A percentile compares a stretch with the other conserved stretches of the same genome.
Evolutionary conservation across 1,140 invertebrate species (phyloP).

Genomic region (Telenomus remus): DNA sequence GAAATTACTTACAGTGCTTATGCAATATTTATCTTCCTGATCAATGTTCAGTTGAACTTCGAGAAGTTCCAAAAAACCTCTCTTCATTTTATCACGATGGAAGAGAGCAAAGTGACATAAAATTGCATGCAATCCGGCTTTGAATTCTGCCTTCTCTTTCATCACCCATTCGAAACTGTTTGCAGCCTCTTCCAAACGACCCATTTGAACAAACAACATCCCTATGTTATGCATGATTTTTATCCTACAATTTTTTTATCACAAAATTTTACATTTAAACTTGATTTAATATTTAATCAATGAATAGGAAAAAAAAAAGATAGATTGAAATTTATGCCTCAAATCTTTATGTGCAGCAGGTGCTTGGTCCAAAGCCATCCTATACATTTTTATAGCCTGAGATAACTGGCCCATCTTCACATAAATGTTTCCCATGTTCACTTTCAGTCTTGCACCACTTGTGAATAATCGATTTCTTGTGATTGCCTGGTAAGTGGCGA

Average conservation of each 20-base stretch:
- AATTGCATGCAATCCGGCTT: conserved; percentile 91
- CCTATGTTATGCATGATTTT: conserved; percentile 99
- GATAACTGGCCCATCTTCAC: conserved; percentile 94
- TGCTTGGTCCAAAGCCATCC: conserved; percentile 97
- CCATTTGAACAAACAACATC: conserved; percentile 95
- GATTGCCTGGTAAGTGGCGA: conserved; percentile 95
- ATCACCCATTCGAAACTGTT: conserved; percentile 98
- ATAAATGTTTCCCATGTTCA: conserved; percentile 99
- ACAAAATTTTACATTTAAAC: too few species aligned
- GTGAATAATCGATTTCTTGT: conserved; percentile 90
- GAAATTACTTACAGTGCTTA: conserved; percentile 67
- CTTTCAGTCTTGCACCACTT: conserved; percentile 93
- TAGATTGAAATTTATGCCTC: conserved; percentile 77
- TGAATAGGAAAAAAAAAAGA: neutral
- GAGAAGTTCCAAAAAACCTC: conserved; percentile 91
- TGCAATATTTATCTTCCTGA: conserved; percentile 86
- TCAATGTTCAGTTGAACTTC: conserved; percentile 90
- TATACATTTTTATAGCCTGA: conserved; percentile 97
- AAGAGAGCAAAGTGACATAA: conserved; percentile 95
- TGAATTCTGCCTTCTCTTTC: conserved; percentile 94
- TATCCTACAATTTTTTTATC: conserved; percentile 81
- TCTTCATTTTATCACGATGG: conserved; percentile 96
- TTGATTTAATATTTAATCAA: too few species aligned
- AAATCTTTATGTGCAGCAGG: conserved; percentile 93
- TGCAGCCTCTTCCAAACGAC: conserved; percentile 95